Evolutionary conservation across 2,113 vertebrate genomes (phyloP).

Genomic region (Castor canadensis): DNA sequence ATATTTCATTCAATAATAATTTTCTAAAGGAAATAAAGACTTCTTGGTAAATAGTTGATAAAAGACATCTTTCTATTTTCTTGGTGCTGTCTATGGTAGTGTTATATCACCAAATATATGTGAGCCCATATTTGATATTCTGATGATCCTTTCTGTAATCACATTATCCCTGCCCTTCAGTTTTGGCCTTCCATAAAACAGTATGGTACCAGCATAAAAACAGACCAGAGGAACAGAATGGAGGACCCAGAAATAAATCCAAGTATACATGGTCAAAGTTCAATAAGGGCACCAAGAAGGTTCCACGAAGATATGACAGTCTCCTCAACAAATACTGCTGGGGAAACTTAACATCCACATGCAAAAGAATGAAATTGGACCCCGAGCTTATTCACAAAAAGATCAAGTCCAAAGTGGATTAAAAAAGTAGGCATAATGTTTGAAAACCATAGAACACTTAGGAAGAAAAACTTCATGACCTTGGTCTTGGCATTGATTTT

Average conservation of each 20-base stretch:
- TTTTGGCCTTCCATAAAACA: background rate
- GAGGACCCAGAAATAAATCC: too few relatives aligned
- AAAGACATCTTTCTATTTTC: background rate
- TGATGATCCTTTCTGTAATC: background rate
- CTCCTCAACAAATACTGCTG: background rate
- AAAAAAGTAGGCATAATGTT: background rate
- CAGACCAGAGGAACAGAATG: background rate
- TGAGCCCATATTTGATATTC: background rate
- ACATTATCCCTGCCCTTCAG: background rate
- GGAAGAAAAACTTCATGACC: background rate
- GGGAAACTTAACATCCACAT: too few relatives aligned
- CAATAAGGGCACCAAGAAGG: background rate
- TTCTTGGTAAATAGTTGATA: background rate
- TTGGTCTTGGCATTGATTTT: too few relatives aligned
- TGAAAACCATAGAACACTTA: background rate
- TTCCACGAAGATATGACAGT: background rate
- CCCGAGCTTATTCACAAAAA: too few relatives aligned
- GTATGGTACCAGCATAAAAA: background rate
- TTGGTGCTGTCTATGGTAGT: background rate
- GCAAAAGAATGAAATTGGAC: too few relatives aligned
- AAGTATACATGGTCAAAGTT: background rate
- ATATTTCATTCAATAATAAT: slow-evolving; percentile 21
- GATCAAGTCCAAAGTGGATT: background rate
- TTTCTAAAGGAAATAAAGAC: background rate
- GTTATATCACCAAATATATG: background rate